Evolutionary conservation across 2,113 vertebrate genomes (phyloP).

Genomic region (Varanus salvator): DNA sequence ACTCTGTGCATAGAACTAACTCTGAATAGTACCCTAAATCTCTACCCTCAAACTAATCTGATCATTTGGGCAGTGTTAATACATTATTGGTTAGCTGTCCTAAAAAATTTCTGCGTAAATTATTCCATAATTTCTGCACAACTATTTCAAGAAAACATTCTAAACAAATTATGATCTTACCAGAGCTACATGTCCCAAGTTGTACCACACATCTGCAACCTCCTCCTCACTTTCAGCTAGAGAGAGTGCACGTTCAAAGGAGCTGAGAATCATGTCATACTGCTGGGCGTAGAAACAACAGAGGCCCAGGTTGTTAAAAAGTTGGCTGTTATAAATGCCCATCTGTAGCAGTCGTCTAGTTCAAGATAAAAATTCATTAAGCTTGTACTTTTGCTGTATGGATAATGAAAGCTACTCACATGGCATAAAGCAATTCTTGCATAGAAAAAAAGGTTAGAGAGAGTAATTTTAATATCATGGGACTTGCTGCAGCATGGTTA

Average conservation of each 20-base stretch:
- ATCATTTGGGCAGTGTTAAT: not conserved
- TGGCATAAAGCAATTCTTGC: not conserved
- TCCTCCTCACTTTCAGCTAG: constrained; percentile 91
- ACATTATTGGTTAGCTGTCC: not conserved
- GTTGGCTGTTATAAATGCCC: constrained; percentile 97
- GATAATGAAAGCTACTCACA: not conserved
- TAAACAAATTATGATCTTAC: constrained; percentile 76
- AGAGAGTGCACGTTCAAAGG: constrained; percentile 92
- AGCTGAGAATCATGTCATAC: constrained; percentile 96
- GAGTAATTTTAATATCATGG: not conserved
- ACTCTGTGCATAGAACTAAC: too few species aligned
- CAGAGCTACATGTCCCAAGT: constrained; percentile 93
- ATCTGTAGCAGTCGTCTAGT: constrained; percentile 94
- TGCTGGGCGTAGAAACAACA: constrained; percentile 99
- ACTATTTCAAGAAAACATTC: constrained; percentile 17
- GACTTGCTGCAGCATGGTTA: not conserved
- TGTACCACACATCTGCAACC: constrained; percentile 96
- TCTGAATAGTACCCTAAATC: not conserved
- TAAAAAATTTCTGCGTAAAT: not conserved
- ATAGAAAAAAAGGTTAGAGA: not conserved
- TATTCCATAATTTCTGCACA: not conserved
- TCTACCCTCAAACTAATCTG: not conserved
- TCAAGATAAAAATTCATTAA: constrained; percentile 42
- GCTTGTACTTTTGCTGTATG: not conserved
- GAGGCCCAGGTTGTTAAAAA: constrained; percentile 97